Evolutionary conservation across 2,797 vertebrate species (phyloP), one percentile per base, ranked within the genome.

Genomic region (Odontamblyopus rebecca): DNA sequence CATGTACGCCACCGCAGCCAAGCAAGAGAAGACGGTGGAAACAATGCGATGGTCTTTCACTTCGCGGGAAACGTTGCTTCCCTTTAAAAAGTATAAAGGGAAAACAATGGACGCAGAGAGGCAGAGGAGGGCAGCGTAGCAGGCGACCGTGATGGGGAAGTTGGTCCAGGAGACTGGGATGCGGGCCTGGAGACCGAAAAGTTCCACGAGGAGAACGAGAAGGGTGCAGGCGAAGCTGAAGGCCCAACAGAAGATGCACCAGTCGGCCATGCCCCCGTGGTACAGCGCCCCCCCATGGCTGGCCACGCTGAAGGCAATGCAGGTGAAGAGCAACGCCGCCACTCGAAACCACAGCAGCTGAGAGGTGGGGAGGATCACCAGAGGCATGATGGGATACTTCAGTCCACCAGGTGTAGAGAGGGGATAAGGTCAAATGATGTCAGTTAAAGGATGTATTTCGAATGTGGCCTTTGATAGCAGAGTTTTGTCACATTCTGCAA

Each of bases 241-340:
- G 5, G 91, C 95, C 96, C 96, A 97, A 78, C 95, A 94, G 86
- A 97, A 97, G 91, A 97, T 93, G 86, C 93, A 94, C 94, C 95
- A 95, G 85, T 96, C 93, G 0, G 76, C 91, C 74, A 91, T 88
- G 70, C 63, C 67, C 0, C 61, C 50, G 0, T 0, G 0, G 5
- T 0, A 0, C 11, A 79, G 53, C 0, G 0, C 0, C 0, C 23
- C 74, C 0, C 88, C 91, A 0, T 92, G 93, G 5, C 88, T 93
- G 0, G 91, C 92, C 0, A 90, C 84, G 0, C 96, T 96, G 53
- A 97, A 97, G 0, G 95, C 90, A 0, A 95, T 85, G 1, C 95
- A 96, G 71, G 94, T 93, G 79, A 94, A 94, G 68, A 95, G 0
- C 54, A 93, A 85, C 38, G 95, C 95, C 0, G 94, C 90, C 2